Evolutionary conservation across 1,140 invertebrate genomes (phyloP), one percentile per base, ranked within the genome.

Genomic region (Matsumurasca onukii): DNA sequence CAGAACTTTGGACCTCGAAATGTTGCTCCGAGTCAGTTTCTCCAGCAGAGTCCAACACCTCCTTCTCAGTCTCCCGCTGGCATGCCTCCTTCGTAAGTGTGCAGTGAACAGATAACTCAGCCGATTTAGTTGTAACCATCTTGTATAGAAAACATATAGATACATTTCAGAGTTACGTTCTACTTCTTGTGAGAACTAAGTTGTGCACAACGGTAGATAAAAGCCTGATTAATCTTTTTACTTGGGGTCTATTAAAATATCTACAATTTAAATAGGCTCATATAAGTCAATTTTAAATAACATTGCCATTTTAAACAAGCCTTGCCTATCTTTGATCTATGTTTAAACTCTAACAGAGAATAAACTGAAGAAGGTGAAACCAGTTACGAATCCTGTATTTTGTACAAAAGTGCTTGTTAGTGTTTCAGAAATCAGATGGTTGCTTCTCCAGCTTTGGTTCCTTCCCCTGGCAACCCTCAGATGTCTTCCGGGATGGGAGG

Each of bases 21-120:
- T 51, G 83, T 86, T 1, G 84, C 85, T 1, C 86, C 88, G 1
- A 85, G 80, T 72, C 87, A 89, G 77, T 90, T 89, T 77, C 78
- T 89, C 62, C 75, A 86, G 17, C 88, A 89, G 74, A 89, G 87
- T 74, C 89, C 88, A 13, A 87, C 86, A 5, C 86, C 86, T 2
- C 88, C 87, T 15, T 39, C 69, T 0, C 86, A 87, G 20, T 88
- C 87, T 70, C 88, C 88, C 1, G 86, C 84, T 71, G 82, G 82
- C 55, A 82, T 88, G 77, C 82, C 48, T 31, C 29, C 52, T 31
- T 49, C 65, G 69, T 67, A 34, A 29, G 20, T 45, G 31, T n/a
- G n/a, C n/a, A n/a, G n/a, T n/a, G n/a, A n/a, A n/a, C 34, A 64
- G 63, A 64, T 31, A 31, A 9, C 48, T 27, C 31, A n/a, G 31